Conservation (phyloP, 1,140 invertebrate species). For the Olivierus martensii region DNA sequence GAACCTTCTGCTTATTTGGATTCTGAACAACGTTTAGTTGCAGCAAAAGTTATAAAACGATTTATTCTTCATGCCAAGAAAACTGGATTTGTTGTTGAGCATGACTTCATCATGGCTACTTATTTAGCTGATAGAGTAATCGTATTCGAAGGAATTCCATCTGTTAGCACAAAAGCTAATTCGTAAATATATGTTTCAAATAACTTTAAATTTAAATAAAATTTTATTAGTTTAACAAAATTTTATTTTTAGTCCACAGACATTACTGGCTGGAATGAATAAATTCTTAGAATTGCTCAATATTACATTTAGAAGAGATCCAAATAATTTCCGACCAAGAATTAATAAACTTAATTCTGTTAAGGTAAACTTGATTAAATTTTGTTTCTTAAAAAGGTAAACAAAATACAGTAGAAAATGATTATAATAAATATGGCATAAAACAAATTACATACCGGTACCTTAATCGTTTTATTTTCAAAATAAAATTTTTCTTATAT, state of each 20-base stretch:
- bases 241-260: constrained; percentile 52
- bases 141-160: constrained; percentile 92
- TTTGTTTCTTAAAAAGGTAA: background rate
- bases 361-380: constrained; percentile 47
- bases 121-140: constrained; percentile 98
- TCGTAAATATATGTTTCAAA: constrained; percentile 33
- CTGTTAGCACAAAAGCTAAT: constrained; percentile 72
- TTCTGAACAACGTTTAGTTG: constrained; percentile 98
- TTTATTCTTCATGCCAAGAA: constrained; percentile 99
- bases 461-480: background rate
- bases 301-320: constrained; percentile 96
- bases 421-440: background rate
- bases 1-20: constrained; percentile 99
- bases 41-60: constrained; percentile 74
- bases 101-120: constrained; percentile 99
- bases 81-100: constrained; percentile 98
- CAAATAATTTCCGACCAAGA: constrained; percentile 94
- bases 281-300: constrained; percentile 89
- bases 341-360: constrained; percentile 97
- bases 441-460: background rate
- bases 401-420: background rate
- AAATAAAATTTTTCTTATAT: constrained; percentile 7
- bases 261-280: constrained; percentile 95
- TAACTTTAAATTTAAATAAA: too few relatives aligned
- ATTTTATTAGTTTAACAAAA: too few relatives aligned